A percentile compares a stretch with the other conserved stretches of the same genome.
Evolutionary conservation across 30 jellyfish, hydroid and myxozoan genomes (phyloP).

Genomic region (Cassiopea xamachana): DNA sequence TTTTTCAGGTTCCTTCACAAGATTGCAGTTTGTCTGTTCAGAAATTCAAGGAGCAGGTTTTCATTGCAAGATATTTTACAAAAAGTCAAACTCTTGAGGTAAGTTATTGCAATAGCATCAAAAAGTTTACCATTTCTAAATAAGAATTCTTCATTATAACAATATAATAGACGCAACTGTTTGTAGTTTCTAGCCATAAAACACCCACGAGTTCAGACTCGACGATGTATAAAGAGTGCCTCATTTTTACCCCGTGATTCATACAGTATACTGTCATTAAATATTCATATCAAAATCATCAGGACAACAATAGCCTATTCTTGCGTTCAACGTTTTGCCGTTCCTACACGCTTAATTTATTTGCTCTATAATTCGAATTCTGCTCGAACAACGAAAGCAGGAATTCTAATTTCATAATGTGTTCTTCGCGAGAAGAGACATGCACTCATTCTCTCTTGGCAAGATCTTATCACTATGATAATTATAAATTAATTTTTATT

Average conservation of each 20-base stretch:
- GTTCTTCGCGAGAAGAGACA: too few relatives aligned
- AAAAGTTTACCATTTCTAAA: background rate
- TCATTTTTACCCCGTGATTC: background rate
- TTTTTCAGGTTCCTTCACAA: slow-evolving; percentile 74
- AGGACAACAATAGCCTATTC: background rate
- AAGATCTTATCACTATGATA: background rate
- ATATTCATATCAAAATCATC: background rate
- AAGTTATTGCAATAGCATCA: background rate
- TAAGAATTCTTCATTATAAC: too few relatives aligned
- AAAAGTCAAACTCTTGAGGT: slow-evolving; percentile 76
- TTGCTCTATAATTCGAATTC: background rate
- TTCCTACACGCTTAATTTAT: background rate
- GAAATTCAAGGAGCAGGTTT: slow-evolving; percentile 67
- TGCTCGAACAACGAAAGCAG: too few relatives aligned
- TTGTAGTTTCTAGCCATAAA: too few relatives aligned
- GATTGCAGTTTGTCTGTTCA: slow-evolving; percentile 76
- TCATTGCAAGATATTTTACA: slow-evolving; percentile 65
- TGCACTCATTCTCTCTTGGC: background rate
- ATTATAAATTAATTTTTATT: too few relatives aligned
- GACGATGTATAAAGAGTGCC: too few relatives aligned
- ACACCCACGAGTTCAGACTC: too few relatives aligned
- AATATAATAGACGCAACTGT: too few relatives aligned
- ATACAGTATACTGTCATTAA: background rate
- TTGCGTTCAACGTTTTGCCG: background rate
- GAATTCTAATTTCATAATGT: too few relatives aligned